Evolutionary conservation across 2,113 vertebrate species (phyloP).

Genomic region (Peromyscus leucopus): DNA sequence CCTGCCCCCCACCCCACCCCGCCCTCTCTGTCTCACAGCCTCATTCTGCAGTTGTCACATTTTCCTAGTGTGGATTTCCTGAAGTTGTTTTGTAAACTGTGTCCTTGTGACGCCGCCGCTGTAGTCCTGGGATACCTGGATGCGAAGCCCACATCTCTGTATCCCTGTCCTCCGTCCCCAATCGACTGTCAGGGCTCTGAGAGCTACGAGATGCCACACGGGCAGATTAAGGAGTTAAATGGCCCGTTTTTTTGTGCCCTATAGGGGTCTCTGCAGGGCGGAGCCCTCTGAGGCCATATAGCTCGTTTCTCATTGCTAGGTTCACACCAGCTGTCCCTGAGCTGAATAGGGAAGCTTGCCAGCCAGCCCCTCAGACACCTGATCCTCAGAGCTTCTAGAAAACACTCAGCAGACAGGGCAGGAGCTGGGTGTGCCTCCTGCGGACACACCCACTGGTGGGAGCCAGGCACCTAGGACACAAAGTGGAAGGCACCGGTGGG

Average conservation of each 20-base stretch:
- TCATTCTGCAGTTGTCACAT: background rate
- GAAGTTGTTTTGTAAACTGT: background rate
- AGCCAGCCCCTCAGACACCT: background rate
- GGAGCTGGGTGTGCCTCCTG: background rate
- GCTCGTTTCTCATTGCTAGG: background rate
- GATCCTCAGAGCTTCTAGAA: conserved; percentile 8
- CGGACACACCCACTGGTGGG: background rate
- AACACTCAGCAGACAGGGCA: background rate
- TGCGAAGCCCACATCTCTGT: background rate
- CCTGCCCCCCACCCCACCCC: background rate
- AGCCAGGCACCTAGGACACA: background rate
- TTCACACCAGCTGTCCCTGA: background rate
- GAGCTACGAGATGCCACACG: too few species aligned
- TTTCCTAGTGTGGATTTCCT: background rate
- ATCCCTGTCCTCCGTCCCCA: background rate
- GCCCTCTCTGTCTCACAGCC: background rate
- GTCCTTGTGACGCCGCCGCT: background rate
- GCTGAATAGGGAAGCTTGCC: background rate
- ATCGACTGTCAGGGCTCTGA: background rate
- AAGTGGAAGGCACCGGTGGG: background rate
- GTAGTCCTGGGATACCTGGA: background rate
- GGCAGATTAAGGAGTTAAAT: background rate
- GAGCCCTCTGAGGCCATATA: background rate
- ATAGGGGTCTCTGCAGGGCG: background rate
- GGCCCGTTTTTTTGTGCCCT: background rate